Evolutionary conservation across 2,113 vertebrate species (phyloP).

Genomic region (sheep (Ovis aries)): DNA sequence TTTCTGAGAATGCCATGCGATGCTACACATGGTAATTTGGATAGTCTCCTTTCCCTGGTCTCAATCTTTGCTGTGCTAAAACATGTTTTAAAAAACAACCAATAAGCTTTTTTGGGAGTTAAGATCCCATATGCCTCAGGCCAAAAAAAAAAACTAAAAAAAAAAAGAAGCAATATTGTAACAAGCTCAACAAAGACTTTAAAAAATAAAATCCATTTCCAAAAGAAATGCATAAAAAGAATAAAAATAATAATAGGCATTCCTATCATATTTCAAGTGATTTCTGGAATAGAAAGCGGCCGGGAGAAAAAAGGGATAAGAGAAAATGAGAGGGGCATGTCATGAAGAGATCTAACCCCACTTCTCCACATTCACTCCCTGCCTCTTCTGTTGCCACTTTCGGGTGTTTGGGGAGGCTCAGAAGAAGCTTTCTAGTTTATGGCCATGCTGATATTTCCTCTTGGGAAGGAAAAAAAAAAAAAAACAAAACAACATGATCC

Average conservation of each 20-base stretch:
- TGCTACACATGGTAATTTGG: neutral
- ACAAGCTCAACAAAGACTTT: neutral
- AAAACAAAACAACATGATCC: constrained; percentile 15
- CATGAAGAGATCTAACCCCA: neutral
- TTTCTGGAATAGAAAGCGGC: neutral
- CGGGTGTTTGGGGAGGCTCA: neutral
- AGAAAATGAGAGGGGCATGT: neutral
- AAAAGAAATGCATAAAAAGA: neutral
- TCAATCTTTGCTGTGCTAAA: neutral
- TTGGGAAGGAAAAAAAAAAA: constrained; percentile 3
- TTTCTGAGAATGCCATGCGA: neutral
- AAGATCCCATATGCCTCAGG: neutral
- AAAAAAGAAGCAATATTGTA: neutral
- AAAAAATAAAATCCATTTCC: neutral
- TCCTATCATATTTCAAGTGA: neutral
- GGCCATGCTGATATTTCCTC: neutral
- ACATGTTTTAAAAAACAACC: neutral
- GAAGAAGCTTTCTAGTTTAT: neutral
- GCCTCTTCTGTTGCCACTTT: neutral
- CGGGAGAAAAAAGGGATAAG: neutral
- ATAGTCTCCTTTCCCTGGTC: neutral
- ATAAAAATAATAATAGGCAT: neutral
- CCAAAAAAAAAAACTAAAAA: neutral
- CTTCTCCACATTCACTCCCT: neutral
- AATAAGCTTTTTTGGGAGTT: neutral